Evolutionary conservation across 2,888 invertebrate species (phyloP).

Genomic region (Phrixothrix hirtus): DNA sequence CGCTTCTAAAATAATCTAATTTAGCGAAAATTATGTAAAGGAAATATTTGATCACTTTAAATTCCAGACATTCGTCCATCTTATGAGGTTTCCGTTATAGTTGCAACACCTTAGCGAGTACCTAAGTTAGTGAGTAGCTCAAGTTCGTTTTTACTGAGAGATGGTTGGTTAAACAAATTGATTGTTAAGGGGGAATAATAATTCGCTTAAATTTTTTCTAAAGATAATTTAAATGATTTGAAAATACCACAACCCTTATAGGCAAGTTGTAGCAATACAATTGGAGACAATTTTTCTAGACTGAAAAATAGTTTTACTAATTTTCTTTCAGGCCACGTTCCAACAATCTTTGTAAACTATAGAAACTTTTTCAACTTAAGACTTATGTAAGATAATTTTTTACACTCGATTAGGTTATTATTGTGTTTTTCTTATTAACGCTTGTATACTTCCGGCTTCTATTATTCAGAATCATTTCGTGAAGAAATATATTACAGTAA

Average conservation of each 20-base stretch:
- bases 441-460: background rate
- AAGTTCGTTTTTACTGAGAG: constrained; percentile 10
- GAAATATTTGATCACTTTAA: no score
- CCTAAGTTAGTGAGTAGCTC: no score
- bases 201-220: constrained; percentile 8
- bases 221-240: background rate
- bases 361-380: constrained; percentile 1
- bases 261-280: no score
- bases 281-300: no score
- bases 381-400: constrained; percentile 13
- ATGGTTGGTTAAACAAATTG: constrained; percentile 15
- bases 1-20: no score
- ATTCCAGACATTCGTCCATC: no score
- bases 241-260: no score
- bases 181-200: constrained; percentile 15
- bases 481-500: background rate
- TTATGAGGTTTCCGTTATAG: no score
- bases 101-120: no score
- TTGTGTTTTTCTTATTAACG: constrained; percentile 10
- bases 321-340: constrained; percentile 14
- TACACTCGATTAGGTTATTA: constrained; percentile 21
- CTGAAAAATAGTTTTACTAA: no score
- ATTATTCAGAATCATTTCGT: background rate
- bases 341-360: background rate
- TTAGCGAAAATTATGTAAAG: no score